Evolutionary conservation across 2,113 vertebrate species (phyloP), one percentile per base, ranked within the genome.

Genomic region (Rafetus swinhoei): DNA sequence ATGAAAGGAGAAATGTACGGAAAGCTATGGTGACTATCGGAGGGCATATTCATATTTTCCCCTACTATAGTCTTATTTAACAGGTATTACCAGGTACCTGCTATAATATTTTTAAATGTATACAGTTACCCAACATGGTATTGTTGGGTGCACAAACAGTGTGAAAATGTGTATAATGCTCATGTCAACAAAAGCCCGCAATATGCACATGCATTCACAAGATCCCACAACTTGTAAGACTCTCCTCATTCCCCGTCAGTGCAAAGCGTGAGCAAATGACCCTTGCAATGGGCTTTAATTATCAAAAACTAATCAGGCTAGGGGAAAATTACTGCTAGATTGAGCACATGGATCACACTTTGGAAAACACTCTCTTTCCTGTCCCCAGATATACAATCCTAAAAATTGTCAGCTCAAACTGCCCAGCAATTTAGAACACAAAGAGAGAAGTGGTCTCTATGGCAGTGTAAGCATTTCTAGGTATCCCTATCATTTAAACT

Each of bases 351-450:
- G 24, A 79, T 29, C 21, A 35, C 19, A 10, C 45, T 50, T 76
- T 76, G 72, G 22, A 76, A 45, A 45, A 50, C 11, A 50, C 10
- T 45, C 19, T 25, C 5, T 54, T 22, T 82, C 24, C 25, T n/a
- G 16, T 79, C 12, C 25, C 13, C 81, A 4, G 1, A 11, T 76
- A 35, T 7, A n/a, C 12, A 53, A 82, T 32, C 52, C 52, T 35
- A 21, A 72, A 24, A 88, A 83, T 27, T 94, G 88, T 21, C 29
- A 76, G 25, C 65, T 32, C 24, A 93, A 90, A 14, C 35, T 60
- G 56, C 3, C 9, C 54, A 35, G 45, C 7, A 7, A 9, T 9
- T 1, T 39, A 89, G 62, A 94, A 80, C 65, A 89, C 8, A 77
- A 77, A 60, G 53, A 32, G 24, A 13, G 62, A 79, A 14, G 13